These are phyloP conservation scores for Coendou prehensilis DNA, from an alignment of 2,797 vertebrate species.

Conservation along the genomic window DNA sequence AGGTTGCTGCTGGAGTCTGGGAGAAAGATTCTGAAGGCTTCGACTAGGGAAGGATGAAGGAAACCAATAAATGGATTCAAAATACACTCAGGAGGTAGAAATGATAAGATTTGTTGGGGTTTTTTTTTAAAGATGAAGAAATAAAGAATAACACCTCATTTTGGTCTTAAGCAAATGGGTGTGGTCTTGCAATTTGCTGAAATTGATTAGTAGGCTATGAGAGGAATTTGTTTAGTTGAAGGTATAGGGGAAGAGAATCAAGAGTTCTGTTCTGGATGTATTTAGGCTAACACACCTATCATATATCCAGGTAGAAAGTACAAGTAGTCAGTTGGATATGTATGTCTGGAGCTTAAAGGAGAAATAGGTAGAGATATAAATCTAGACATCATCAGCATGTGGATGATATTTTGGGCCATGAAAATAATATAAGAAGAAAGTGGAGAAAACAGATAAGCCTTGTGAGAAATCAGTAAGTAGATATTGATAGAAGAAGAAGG, in stretches of 20 bases:
- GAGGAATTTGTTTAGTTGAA: neutral
- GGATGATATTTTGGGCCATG: neutral
- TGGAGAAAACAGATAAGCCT: neutral
- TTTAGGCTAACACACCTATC: neutral
- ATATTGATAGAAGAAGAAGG: neutral
- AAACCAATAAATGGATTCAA: neutral
- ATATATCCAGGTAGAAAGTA: neutral
- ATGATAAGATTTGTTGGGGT: neutral
- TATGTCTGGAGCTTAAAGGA: neutral
- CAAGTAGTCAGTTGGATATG: neutral
- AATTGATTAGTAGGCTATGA: neutral
- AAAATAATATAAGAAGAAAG: neutral
- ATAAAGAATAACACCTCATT: neutral
- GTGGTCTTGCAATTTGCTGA: neutral
- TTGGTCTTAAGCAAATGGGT: neutral
- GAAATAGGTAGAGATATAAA: conserved; percentile 2
- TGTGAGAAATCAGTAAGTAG: neutral
- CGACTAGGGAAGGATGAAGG: conserved; percentile 1
- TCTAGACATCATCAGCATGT: neutral
- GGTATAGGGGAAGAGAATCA: neutral
- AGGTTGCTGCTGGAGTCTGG: neutral
- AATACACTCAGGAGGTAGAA: neutral
- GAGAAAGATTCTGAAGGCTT: conserved; percentile 4
- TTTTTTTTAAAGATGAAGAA: neutral
- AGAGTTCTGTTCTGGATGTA: neutral